Evolutionary conservation across 2,888 invertebrate genomes (phyloP).

Genomic region (Cephus sareptanus): DNA sequence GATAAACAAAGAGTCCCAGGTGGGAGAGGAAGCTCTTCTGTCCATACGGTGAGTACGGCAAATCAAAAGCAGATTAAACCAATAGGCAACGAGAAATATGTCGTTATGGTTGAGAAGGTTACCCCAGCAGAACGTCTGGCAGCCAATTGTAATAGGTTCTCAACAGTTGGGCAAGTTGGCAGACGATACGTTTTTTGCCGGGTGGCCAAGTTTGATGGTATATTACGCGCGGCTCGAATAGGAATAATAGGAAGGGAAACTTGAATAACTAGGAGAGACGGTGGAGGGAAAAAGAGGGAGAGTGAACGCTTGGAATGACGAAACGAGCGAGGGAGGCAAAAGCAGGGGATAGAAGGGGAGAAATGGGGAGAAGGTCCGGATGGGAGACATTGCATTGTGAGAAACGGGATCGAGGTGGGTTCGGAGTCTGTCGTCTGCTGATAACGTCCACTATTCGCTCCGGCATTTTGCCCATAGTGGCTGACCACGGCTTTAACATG

Average conservation of each 20-base stretch:
- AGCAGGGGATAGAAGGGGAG: neutral
- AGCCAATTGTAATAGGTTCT: neutral
- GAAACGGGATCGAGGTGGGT: constrained; percentile 27
- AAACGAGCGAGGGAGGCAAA: neutral
- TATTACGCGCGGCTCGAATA: constrained; percentile 24
- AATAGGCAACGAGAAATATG: neutral
- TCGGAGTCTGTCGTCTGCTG: constrained; percentile 38
- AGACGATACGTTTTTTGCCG: neutral
- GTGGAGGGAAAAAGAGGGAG: neutral
- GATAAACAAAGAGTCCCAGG: neutral
- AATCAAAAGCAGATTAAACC: neutral
- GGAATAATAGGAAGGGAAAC: constrained; percentile 42
- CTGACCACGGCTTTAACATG: constrained; percentile 31
- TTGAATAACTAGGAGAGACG: constrained; percentile 34
- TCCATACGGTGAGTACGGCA: neutral
- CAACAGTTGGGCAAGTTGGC: constrained; percentile 10
- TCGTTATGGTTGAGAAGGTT: neutral
- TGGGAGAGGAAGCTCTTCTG: neutral
- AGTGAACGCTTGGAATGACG: neutral
- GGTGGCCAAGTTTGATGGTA: constrained; percentile 11
- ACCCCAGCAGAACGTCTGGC: neutral
- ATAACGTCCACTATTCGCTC: constrained; percentile 44
- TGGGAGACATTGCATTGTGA: constrained; percentile 1
- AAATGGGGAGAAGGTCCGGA: constrained; percentile 13
- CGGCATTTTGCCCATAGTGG: constrained; percentile 26